Conservation (phyloP, 2,113 vertebrate genomes). For the Diadophis punctatus region DNA sequence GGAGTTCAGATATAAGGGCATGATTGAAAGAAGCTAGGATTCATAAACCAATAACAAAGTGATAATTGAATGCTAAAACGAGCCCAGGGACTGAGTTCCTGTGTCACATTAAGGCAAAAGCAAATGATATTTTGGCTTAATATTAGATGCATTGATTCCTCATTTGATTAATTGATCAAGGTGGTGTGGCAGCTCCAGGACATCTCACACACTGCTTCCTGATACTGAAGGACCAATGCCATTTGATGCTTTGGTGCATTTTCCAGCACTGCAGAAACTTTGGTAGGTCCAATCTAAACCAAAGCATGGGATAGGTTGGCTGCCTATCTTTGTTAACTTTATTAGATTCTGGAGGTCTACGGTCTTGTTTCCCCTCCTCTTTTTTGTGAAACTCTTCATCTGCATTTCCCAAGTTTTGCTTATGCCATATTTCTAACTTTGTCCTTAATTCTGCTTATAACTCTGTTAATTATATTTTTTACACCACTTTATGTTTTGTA, state of each 20-base stretch:
- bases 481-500: too few relatives aligned
- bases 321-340: neutral
- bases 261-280: conserved; percentile 60
- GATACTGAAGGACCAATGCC: conserved; percentile 44
- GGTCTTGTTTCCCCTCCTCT: fast-evolving
- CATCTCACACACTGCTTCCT: conserved; percentile 55
- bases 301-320: neutral
- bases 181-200: conserved; percentile 47
- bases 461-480: too few relatives aligned
- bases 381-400: neutral
- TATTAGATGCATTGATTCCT: neutral
- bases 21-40: neutral
- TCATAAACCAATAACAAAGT: neutral
- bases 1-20: neutral
- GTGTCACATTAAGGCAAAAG: neutral
- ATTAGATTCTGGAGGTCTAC: neutral
- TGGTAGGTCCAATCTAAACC: conserved; percentile 38
- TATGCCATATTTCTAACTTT: neutral
- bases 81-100: neutral
- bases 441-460: too few relatives aligned
- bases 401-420: neutral
- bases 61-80: neutral
- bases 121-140: neutral
- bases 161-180: neutral
- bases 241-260: conserved; percentile 17